A percentile compares a stretch with the other conserved stretches of the same genome.
phyloP scores from a whole-genome alignment of 1,140 invertebrate genomes.

The Medauroidea extradentata region DNA sequence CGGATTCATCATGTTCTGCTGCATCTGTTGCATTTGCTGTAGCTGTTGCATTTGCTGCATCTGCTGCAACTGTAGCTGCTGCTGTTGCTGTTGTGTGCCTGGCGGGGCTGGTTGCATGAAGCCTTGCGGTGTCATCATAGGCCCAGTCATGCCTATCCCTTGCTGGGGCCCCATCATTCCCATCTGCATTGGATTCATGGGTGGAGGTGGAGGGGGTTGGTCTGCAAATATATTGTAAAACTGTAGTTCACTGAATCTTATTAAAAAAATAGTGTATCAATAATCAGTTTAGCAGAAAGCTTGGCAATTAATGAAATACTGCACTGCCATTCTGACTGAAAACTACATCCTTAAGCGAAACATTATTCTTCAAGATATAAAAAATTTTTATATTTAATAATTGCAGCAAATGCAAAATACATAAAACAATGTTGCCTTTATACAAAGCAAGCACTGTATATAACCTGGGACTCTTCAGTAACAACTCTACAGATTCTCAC shows the following conservation, averaged over 20 bases:
- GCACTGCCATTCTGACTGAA: too few species aligned
- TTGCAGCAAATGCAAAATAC: too few species aligned
- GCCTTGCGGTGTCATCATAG: slow-evolving; percentile 42
- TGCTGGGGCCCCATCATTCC: slow-evolving; percentile 27
- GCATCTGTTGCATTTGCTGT: slow-evolving; percentile 5
- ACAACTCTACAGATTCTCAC: too few species aligned
- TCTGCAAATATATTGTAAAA: slow-evolving; percentile 5
- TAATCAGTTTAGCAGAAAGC: too few species aligned
- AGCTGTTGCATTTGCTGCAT: not conserved
- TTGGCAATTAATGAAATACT: too few species aligned
- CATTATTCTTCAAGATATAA: too few species aligned
- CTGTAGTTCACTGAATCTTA: not conserved
- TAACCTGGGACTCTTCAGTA: too few species aligned
- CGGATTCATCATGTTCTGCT: slow-evolving; percentile 35
- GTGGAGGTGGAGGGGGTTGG: slow-evolving; percentile 22
- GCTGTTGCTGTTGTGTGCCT: not conserved
- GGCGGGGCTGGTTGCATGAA: slow-evolving; percentile 44
- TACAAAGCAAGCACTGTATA: too few species aligned
- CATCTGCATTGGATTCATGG: slow-evolving; percentile 27
- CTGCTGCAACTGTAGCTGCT: slow-evolving; percentile 14
- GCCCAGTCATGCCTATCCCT: slow-evolving; percentile 34
- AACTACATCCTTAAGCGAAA: too few species aligned
- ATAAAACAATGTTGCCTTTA: too few species aligned
- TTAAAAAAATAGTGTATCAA: too few species aligned
- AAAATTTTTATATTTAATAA: too few species aligned